Evolutionary conservation across 2,888 invertebrate species (phyloP).

Genomic region (Cantharis rustica): DNA sequence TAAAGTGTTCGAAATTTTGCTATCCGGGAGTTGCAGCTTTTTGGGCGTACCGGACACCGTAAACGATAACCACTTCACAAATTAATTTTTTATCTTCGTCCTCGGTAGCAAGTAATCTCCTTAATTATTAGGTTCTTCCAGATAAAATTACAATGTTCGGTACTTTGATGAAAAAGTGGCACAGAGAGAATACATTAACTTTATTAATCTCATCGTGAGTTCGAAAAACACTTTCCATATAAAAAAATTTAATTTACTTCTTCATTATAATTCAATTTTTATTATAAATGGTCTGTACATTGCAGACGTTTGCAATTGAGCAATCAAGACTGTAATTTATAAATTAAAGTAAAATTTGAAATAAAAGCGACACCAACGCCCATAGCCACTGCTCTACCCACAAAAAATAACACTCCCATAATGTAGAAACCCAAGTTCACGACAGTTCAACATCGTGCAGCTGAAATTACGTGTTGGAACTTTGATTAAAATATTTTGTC

Average conservation of each 20-base stretch:
- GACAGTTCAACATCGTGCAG: slow-evolving; percentile 11
- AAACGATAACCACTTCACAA: slow-evolving; percentile 19
- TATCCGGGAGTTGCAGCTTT: slow-evolving; percentile 11
- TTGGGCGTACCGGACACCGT: slow-evolving; percentile 22
- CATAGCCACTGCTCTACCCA: neutral
- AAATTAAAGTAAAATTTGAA: neutral
- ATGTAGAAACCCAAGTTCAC: slow-evolving; percentile 9
- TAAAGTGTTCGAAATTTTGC: slow-evolving; percentile 27
- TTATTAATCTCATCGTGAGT: neutral
- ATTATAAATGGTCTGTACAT: neutral
- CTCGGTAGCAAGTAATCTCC: slow-evolving; percentile 12
- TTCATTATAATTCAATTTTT: neutral
- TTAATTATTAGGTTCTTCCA: slow-evolving; percentile 10
- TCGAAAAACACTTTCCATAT: neutral
- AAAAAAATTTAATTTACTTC: neutral
- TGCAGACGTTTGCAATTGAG: neutral
- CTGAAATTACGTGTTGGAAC: slow-evolving; percentile 8
- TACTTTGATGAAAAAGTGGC: neutral
- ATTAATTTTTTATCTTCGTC: slow-evolving; percentile 22
- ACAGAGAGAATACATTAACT: neutral
- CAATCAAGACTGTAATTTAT: neutral
- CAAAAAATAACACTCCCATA: slow-evolving; percentile 9
- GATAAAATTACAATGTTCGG: neutral
- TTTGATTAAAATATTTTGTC: slow-evolving; percentile 3
- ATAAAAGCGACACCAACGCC: neutral